Evolutionary conservation across 2,113 vertebrate species (phyloP).

Genomic region (Bungarus multicinctus): DNA sequence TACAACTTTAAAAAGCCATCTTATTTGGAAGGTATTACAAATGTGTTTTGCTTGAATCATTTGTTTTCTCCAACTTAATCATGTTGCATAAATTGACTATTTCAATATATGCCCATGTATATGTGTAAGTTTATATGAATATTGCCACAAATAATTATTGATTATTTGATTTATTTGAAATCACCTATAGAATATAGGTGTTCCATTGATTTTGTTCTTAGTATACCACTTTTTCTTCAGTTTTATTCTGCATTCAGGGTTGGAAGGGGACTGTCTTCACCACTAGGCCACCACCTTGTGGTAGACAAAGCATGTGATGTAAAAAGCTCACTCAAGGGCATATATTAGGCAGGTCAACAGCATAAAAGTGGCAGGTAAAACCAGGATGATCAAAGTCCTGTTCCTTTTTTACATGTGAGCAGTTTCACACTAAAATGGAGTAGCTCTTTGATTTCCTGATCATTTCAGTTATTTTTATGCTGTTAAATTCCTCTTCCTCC

Average conservation of each 20-base stretch:
- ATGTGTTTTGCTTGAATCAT: constrained; percentile 57
- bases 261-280: constrained; percentile 6
- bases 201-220: constrained; percentile 8
- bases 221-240: neutral
- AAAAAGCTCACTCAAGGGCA: neutral
- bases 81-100: constrained; percentile 56
- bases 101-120: constrained; percentile 42
- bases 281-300: neutral
- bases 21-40: constrained; percentile 57
- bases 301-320: neutral
- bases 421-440: neutral
- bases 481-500: neutral
- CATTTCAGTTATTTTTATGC: neutral
- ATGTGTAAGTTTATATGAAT: constrained; percentile 4
- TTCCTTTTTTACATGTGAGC: neutral
- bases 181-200: constrained; percentile 17
- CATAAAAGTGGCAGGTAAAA: neutral
- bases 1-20: constrained; percentile 62
- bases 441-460: neutral
- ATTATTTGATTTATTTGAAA: constrained; percentile 54
- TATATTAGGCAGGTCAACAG: neutral
- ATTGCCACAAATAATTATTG: constrained; percentile 29
- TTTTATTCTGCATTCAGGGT: constrained; percentile 24
- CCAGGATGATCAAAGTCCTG: neutral
- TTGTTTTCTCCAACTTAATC: constrained; percentile 47